Evolutionary conservation across 2,888 invertebrate genomes (phyloP), one percentile per base, ranked within the genome.

Genomic region (Gari tellinella): DNA sequence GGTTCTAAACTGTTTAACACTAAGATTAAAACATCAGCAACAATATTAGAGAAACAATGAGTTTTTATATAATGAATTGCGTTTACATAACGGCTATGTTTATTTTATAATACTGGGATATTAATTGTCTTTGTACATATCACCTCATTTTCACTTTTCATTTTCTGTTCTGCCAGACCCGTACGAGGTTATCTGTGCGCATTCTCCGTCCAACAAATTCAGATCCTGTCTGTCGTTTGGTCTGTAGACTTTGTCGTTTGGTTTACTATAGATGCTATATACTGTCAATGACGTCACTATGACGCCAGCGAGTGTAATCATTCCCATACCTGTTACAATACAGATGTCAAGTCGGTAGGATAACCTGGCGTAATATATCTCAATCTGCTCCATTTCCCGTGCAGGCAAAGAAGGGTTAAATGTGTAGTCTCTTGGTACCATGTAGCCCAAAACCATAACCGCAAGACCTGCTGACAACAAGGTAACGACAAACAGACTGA

Each of bases 311-410:
- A 70, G 8, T 0, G 83, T 80, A 7, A 86, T 70, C 51, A 83
- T 77, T 0, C 76, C 81, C 81, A 86, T 86, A 1, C 88, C 88
- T 7, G 73, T 60, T 12, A 84, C 64, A 19, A 86, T 75, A 64
- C 81, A 79, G 7, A 86, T 62, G 43, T 87, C 86, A 25, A 88
- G 68, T 25, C 52, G 52, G 31, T 68, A 66, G 5, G 79, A 67
- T 25, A 86, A 66, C 2, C 68, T 52, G 2, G 75, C 69, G 63
- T 85, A 86, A 62, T 81, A 78, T 7, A 80, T 67, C 58, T 85
- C 86, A n/a, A 83, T 82, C 1, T 68, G 52, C 65, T 88, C 88
- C 85, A 85, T 86, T 52, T 87, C 75, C 21, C 87, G 49, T 1
- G 88, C 88, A 8, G 83, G 77, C n/a, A 77, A 45, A 37, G 75